Conservation (phyloP, 1,140 invertebrate species). For the Trichoplusia ni region DNA sequence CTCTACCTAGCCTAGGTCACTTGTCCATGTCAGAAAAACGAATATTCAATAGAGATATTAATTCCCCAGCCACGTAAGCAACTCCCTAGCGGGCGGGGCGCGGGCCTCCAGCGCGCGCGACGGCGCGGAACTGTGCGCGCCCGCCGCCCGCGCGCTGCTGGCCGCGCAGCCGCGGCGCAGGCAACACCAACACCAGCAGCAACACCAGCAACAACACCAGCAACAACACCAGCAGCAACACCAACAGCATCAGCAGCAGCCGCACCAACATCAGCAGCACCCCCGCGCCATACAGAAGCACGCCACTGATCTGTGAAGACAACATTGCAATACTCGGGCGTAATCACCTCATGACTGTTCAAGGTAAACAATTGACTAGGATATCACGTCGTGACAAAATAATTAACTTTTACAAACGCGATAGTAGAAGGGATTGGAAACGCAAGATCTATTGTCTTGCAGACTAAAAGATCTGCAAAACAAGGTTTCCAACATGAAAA, state of each 20-base stretch:
- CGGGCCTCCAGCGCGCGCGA: constrained; percentile 57
- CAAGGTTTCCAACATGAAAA: too few relatives aligned
- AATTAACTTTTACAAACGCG: background rate
- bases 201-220: background rate
- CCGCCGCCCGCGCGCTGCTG: constrained; percentile 52
- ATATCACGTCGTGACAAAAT: background rate
- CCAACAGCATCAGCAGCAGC: constrained; percentile 20
- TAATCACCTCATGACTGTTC: background rate
- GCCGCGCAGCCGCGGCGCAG: constrained; percentile 42
- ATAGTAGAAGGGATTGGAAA: too few relatives aligned
- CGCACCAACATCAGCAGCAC: background rate
- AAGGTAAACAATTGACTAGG: background rate
- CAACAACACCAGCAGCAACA: constrained; percentile 1
- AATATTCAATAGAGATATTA: too few relatives aligned
- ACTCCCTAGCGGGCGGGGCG: constrained; percentile 59
- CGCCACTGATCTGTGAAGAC: constrained; percentile 4
- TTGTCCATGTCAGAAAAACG: background rate
- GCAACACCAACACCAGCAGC: constrained; percentile 27
- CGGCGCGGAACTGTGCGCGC: constrained; percentile 59
- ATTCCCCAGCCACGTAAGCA: constrained; percentile 59
- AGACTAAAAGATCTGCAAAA: too few relatives aligned
- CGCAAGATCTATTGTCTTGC: too few relatives aligned
- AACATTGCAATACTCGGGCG: background rate
- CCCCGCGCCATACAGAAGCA: constrained; percentile 52
- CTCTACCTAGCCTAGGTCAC: background rate